Conservation (phyloP, 2,797 vertebrate genomes). For the Thunnus albacares region DNA sequence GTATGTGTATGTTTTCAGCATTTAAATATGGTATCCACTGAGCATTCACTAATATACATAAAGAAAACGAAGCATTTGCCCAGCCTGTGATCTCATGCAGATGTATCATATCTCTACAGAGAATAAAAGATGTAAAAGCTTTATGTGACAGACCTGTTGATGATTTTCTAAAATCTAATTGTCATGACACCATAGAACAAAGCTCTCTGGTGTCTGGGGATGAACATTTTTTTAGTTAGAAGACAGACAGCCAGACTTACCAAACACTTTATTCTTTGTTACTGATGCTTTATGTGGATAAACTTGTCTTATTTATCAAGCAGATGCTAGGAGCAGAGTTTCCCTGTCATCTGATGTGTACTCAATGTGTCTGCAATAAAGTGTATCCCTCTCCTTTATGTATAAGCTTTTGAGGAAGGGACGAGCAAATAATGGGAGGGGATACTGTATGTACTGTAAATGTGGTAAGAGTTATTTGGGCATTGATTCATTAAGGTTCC, state of each 20-base stretch:
- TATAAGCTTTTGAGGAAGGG: neutral
- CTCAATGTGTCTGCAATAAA: neutral
- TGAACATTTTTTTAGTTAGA: conserved; percentile 14
- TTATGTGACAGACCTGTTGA: conserved; percentile 8
- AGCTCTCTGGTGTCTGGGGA: conserved; percentile 1
- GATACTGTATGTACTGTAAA: no score
- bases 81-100: neutral
- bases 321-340: neutral
- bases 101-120: conserved; percentile 1
- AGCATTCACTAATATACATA: conserved; percentile 11
- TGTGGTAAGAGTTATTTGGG: no score
- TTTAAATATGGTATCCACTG: conserved; percentile 25
- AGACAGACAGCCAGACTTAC: neutral
- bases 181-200: conserved; percentile 6
- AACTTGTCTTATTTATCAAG: conserved; percentile 28
- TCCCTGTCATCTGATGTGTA: neutral
- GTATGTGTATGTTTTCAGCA: conserved; percentile 23
- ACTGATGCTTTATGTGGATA: neutral
- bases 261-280: conserved; percentile 6
- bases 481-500: no score
- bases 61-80: conserved; percentile 32
- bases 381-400: neutral
- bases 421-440: neutral
- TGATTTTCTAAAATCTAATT: conserved; percentile 2
- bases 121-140: conserved; percentile 15